Conservation (phyloP, 2,113 vertebrate species). For the Etia nguti region DNA sequence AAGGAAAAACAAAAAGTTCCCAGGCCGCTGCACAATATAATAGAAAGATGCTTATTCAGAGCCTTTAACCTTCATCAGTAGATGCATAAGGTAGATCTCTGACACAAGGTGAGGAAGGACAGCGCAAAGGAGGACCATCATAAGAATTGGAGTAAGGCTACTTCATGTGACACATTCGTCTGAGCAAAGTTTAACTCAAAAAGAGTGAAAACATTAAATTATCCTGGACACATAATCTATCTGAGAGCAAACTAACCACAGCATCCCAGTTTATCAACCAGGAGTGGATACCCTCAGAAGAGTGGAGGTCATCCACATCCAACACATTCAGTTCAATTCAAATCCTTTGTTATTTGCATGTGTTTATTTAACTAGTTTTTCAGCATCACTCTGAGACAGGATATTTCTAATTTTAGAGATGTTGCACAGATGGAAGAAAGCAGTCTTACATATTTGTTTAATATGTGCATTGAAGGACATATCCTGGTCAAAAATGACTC, state of each 20-base stretch:
- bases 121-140: neutral
- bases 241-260: neutral
- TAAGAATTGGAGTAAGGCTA: neutral
- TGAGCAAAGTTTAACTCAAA: neutral
- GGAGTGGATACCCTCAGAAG: neutral
- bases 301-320: neutral
- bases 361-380: neutral
- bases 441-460: neutral
- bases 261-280: neutral
- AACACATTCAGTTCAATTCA: neutral
- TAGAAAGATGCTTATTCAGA: neutral
- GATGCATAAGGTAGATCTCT: neutral
- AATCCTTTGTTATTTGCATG: neutral
- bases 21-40: neutral
- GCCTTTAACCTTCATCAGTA: neutral
- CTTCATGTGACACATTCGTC: neutral
- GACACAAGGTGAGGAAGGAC: neutral
- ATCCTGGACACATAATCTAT: neutral
- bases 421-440: neutral
- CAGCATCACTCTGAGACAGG: neutral
- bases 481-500: neutral
- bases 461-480: neutral
- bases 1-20: neutral
- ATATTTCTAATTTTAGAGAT: neutral
- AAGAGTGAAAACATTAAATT: neutral